Evolutionary conservation across 2,797 vertebrate species (phyloP).

Genomic region (Micropoecilia bifurca): DNA sequence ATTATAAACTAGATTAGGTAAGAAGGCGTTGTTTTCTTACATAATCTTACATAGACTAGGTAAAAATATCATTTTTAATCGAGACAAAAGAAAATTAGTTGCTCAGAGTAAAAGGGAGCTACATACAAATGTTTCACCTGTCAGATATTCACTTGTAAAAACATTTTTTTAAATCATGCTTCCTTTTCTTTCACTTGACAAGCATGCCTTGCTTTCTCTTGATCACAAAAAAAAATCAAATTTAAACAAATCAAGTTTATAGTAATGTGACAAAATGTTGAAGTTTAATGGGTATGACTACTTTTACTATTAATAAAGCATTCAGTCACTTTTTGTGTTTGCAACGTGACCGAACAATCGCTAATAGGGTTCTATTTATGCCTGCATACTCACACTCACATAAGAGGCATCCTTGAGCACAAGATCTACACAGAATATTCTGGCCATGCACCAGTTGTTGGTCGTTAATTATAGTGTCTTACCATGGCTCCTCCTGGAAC

Average conservation of each 20-base stretch:
- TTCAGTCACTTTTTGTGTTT: neutral
- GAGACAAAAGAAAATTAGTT: neutral
- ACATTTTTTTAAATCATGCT: neutral
- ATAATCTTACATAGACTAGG: too few species aligned
- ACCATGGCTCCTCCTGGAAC: slow-evolving; percentile 1
- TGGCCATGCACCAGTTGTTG: slow-evolving; percentile 7
- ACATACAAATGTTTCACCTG: neutral
- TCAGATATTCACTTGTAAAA: neutral
- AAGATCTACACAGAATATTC: slow-evolving; percentile 1
- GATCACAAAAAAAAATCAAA: neutral
- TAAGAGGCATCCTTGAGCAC: neutral
- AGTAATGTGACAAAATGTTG: neutral
- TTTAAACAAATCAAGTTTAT: neutral
- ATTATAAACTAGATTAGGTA: neutral
- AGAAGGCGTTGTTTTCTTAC: too few species aligned
- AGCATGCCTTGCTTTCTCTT: neutral
- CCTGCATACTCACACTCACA: neutral
- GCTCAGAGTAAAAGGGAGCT: neutral
- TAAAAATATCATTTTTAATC: neutral
- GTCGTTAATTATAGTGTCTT: neutral
- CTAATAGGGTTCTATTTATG: slow-evolving; percentile 16
- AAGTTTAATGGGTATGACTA: neutral
- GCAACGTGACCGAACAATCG: neutral
- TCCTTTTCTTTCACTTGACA: neutral
- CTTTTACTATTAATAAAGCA: neutral